Evolutionary conservation across 1,140 invertebrate genomes (phyloP).

Genomic region (Brachionus asplanchnoidis): DNA sequence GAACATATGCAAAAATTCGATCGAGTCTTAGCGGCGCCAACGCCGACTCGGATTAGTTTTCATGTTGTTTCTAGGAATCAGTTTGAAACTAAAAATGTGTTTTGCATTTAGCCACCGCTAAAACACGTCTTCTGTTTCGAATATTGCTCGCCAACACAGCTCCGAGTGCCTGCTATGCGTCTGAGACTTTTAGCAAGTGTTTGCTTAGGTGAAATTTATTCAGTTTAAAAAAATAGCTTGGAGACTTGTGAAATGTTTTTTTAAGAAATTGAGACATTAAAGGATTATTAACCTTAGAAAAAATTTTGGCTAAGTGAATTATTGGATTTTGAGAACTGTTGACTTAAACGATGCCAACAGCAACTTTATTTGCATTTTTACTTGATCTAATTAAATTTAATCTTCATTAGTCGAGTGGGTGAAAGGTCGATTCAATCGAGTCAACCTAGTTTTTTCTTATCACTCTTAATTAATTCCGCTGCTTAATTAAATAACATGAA

Average conservation of each 20-base stretch:
- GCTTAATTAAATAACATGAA: neutral
- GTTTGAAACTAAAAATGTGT: neutral
- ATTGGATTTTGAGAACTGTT: slow-evolving; percentile 23
- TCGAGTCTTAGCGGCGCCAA: neutral
- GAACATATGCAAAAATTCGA: neutral
- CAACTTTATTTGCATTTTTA: slow-evolving; percentile 6
- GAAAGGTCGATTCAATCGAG: neutral
- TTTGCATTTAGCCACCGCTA: neutral
- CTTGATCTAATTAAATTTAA: slow-evolving; percentile 12
- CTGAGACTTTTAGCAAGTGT: slow-evolving; percentile 27
- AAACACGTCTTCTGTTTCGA: neutral
- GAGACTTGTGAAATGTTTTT: neutral
- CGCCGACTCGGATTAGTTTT: neutral
- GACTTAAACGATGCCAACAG: slow-evolving; percentile 23
- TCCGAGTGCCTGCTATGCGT: neutral
- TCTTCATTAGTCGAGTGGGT: neutral
- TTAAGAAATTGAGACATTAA: slow-evolving; percentile 8
- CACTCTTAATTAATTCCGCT: neutral
- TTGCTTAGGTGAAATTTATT: neutral
- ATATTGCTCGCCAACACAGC: neutral
- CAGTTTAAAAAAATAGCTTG: slow-evolving; percentile 6
- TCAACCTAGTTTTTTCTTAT: neutral
- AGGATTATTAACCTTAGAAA: slow-evolving; percentile 12
- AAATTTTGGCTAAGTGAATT: neutral
- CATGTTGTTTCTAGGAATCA: neutral